Percentiles rank a stretch among this genome's conserved stretches.
phyloP scores from a whole-genome alignment of 2,888 invertebrate species.

The Andricus quercusramuli region DNA sequence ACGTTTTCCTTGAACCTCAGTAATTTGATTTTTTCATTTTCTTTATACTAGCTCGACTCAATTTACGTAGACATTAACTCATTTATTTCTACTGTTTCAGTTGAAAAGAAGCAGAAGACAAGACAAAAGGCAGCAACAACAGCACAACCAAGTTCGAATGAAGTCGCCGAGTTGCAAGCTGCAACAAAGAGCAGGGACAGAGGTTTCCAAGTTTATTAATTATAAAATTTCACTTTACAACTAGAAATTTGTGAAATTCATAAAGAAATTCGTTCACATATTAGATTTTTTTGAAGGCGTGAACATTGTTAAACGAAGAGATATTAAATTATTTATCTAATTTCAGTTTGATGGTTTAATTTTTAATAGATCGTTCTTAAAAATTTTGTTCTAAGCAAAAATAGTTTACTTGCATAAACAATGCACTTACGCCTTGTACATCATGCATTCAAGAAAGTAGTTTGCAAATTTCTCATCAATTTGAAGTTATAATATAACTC shows the following conservation, averaged over 20 bases:
- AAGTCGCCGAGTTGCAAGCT: slow-evolving; percentile 34
- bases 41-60: not conserved
- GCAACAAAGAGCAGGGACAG: slow-evolving; percentile 20
- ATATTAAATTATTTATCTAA: too few species aligned
- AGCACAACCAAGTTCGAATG: slow-evolving; percentile 22
- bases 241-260: not conserved
- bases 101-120: slow-evolving; percentile 46
- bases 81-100: slow-evolving; percentile 42
- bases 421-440: too few species aligned
- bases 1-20: not conserved
- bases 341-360: too few species aligned
- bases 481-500: too few species aligned
- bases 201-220: slow-evolving; percentile 23
- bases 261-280: not conserved
- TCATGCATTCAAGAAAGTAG: too few species aligned
- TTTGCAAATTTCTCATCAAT: too few species aligned
- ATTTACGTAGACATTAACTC: not conserved
- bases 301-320: too few species aligned
- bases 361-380: too few species aligned
- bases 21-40: not conserved
- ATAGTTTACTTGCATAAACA: too few species aligned
- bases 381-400: too few species aligned
- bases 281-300: not conserved
- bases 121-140: slow-evolving; percentile 22
- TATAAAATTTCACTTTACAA: not conserved